Evolutionary conservation across 2,797 vertebrate genomes (phyloP), one percentile per base, ranked within the genome.

Genomic region (Botia almorhae): DNA sequence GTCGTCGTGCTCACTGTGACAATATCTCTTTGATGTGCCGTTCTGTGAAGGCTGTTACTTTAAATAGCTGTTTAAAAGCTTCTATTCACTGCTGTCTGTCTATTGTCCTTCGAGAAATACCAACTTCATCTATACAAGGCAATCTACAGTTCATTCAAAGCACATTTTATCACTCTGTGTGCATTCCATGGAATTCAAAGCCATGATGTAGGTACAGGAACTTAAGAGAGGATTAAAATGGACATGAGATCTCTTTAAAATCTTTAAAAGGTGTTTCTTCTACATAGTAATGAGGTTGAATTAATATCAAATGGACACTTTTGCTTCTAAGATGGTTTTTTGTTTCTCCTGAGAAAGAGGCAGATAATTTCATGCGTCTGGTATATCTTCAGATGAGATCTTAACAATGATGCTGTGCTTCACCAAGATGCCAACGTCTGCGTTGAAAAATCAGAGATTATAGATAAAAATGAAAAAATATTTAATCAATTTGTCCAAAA

Each of bases 51-150:
- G 39, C 39, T 56, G 51, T 67, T 73, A 21, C 29, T 68, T 74
- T 68, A 74, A 80, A 80, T 58, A 67, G 69, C 14, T 14, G 36
- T 61, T 73, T 67, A 74, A 67, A 74, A 58, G 13, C 11, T 13
- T 16, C 61, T 67, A 19, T 70, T 65, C 33, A 80, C 69, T 48
- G 3, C 61, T 26, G 23, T 14, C 4, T 7, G 29, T 33, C 21
- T 1, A 7, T 48, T 39, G 10, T 16, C 43, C 46, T 56, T 19
- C 69, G 10, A 64, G 19, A 53, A 64, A 72, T 33, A 19, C 19
- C 26, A 79, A 79, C 5, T n/a, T 2, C 13, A 17, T 33, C 23
- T 21, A 26, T 26, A 21, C 11, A 5, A 26, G 1, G 0, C 12
- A 33, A 16, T 12, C 21, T 7, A 21, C 50, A 61, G 69, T 36